phyloP scores from a whole-genome alignment of 1,140 invertebrate genomes.

The Camponotus vicinus region DNA sequence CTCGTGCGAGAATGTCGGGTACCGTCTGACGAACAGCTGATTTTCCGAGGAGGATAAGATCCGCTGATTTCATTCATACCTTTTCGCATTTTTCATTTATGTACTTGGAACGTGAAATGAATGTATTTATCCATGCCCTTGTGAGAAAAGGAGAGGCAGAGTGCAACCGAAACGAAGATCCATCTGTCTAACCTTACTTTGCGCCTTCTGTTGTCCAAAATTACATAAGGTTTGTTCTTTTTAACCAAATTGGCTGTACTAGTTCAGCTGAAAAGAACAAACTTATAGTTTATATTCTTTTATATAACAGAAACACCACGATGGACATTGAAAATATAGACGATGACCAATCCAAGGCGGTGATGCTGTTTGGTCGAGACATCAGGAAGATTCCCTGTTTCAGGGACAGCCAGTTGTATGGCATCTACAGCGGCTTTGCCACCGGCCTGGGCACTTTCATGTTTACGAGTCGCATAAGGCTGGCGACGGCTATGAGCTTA shows the following conservation, averaged over 20 bases:
- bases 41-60: too few relatives aligned
- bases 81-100: too few relatives aligned
- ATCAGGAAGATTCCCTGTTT: slow-evolving; percentile 89
- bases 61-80: too few relatives aligned
- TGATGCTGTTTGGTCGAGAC: slow-evolving; percentile 88
- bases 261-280: too few relatives aligned
- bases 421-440: slow-evolving; percentile 87
- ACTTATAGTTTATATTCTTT: background rate
- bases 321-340: background rate
- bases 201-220: background rate
- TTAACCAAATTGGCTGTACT: too few relatives aligned
- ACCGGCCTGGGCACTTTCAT: slow-evolving; percentile 87
- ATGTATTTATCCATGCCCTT: too few relatives aligned
- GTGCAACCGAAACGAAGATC: background rate
- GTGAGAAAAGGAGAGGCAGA: background rate
- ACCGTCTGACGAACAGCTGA: background rate
- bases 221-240: background rate
- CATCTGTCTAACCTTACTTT: slow-evolving; percentile 30
- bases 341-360: slow-evolving; percentile 62
- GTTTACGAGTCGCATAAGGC: slow-evolving; percentile 86
- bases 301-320: background rate
- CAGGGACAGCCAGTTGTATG: slow-evolving; percentile 88
- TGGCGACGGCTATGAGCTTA: slow-evolving; percentile 86
- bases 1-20: background rate
- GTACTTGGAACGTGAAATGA: too few relatives aligned